These are phyloP conservation scores for Hylomyscus alleni DNA, from an alignment of 2,797 vertebrate genomes.

Conservation along the genomic window DNA sequence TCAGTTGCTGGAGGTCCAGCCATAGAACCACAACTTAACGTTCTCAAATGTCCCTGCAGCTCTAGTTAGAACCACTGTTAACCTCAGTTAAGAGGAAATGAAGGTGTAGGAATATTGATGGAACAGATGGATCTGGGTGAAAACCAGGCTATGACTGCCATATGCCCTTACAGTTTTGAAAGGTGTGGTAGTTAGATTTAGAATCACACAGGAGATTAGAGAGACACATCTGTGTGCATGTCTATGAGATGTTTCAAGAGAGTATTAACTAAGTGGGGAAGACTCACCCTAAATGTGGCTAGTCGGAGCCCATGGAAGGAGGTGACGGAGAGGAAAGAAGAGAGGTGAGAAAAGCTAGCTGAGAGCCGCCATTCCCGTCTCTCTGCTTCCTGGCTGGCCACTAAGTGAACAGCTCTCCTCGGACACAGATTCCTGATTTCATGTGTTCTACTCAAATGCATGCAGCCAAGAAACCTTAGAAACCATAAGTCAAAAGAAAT, in stretches of 20 bases:
- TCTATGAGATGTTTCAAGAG: background rate
- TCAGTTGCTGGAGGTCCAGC: background rate
- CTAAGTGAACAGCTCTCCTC: background rate
- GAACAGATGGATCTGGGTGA: background rate
- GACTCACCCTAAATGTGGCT: background rate
- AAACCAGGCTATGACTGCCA: background rate
- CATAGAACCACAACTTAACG: slow-evolving; percentile 3
- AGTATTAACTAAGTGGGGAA: background rate
- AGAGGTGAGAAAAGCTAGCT: background rate
- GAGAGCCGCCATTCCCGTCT: too few relatives aligned
- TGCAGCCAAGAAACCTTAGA: too few relatives aligned
- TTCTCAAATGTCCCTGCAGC: background rate
- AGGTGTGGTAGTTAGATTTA: background rate
- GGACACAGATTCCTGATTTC: background rate
- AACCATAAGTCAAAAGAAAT: background rate
- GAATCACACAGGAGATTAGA: background rate
- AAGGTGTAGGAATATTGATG: background rate
- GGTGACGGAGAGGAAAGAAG: background rate
- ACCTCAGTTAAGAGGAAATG: background rate
- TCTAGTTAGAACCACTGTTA: background rate
- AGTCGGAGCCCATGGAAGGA: background rate
- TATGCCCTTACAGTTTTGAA: background rate
- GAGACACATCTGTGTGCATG: background rate
- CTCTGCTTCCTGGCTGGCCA: background rate
- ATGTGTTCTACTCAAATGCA: background rate